Evolutionary conservation across 2,113 vertebrate genomes (phyloP).

Genomic region (Diadophis punctatus): DNA sequence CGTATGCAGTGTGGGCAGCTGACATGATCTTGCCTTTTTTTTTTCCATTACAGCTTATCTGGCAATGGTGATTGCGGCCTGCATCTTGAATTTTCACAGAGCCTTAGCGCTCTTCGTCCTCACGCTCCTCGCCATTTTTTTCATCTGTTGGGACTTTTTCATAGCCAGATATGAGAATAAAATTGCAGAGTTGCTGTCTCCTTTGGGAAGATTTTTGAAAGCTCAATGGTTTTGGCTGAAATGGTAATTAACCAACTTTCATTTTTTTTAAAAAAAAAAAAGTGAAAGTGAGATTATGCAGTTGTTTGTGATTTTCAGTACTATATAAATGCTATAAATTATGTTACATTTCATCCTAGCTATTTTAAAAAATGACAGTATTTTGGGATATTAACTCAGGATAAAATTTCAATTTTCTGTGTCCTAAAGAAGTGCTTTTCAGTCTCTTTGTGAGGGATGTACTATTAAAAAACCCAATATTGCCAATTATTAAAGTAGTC

Average conservation of each 20-base stretch:
- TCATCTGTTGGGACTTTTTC: conserved; percentile 79
- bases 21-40: background rate
- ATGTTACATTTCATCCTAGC: background rate
- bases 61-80: conserved; percentile 73
- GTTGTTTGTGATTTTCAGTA: background rate
- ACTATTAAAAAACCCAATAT: background rate
- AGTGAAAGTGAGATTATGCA: background rate
- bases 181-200: conserved; percentile 61
- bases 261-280: background rate
- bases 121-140: conserved; percentile 70
- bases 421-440: background rate
- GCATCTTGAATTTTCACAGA: conserved; percentile 76
- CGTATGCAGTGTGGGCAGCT: background rate
- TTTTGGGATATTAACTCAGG: background rate
- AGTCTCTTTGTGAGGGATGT: background rate
- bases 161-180: conserved; percentile 70
- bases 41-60: conserved; percentile 71
- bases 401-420: background rate
- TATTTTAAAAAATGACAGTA: background rate
- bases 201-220: conserved; percentile 52
- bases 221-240: conserved; percentile 76
- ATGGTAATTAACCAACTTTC: conserved; percentile 72
- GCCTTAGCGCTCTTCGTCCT: conserved; percentile 77
- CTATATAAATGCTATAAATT: background rate
- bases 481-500: background rate